phyloP scores from a whole-genome alignment of 2,113 vertebrate genomes.

The Labeo rohita region DNA sequence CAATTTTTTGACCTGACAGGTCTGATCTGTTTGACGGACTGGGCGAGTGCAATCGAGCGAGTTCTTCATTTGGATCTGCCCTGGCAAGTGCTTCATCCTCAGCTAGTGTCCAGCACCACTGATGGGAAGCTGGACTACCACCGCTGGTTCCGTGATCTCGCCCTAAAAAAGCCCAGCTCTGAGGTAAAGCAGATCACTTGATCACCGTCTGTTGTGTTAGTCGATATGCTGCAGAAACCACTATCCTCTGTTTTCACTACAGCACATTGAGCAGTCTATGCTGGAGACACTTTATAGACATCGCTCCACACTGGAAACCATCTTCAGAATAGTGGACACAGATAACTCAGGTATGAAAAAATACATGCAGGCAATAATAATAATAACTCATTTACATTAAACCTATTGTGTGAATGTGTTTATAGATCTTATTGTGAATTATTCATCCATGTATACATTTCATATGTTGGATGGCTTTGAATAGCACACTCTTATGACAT shows the following conservation, averaged over 20 bases:
- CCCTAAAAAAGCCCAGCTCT: constrained; percentile 67
- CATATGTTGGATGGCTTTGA: not conserved
- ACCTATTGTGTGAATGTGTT: not conserved
- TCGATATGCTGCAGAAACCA: not conserved
- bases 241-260: constrained; percentile 22
- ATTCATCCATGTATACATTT: not conserved
- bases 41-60: constrained; percentile 83
- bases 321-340: constrained; percentile 92
- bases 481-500: not conserved
- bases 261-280: constrained; percentile 88
- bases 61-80: constrained; percentile 85
- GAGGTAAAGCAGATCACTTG: constrained; percentile 63
- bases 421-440: not conserved
- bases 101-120: constrained; percentile 71
- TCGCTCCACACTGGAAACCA: constrained; percentile 90
- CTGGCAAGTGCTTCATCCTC: constrained; percentile 85
- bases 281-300: constrained; percentile 91
- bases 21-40: constrained; percentile 75
- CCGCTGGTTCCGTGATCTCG: constrained; percentile 74
- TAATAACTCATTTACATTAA: not conserved
- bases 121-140: constrained; percentile 69
- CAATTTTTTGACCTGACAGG: constrained; percentile 56
- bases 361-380: not conserved
- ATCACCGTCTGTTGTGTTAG: not conserved
- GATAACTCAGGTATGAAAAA: constrained; percentile 84